Conservation (phyloP, 2,113 vertebrate species). For the Eudyptes chrysolophus region DNA sequence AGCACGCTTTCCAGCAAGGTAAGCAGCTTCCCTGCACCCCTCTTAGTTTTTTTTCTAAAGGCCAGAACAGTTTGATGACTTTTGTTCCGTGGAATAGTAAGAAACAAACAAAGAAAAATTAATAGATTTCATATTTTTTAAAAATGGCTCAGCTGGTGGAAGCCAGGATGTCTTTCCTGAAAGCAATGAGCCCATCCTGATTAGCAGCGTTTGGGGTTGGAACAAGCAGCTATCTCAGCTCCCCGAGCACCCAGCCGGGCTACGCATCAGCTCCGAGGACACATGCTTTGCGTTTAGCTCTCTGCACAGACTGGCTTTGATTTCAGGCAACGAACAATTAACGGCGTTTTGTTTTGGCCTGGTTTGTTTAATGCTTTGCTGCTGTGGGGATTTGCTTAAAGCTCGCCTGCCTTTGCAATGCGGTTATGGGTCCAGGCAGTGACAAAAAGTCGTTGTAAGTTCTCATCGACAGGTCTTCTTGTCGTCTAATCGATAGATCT, state of each 20-base stretch:
- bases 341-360: not conserved
- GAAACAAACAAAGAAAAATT: not conserved
- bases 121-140: not conserved
- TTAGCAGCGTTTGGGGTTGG: not conserved
- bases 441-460: not conserved
- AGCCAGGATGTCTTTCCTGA: not conserved
- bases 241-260: not conserved
- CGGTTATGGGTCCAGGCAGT: rapidly evolving
- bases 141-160: not conserved
- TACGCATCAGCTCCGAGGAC: not conserved
- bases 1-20: not conserved
- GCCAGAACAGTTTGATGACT: not conserved
- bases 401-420: not conserved
- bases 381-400: not conserved
- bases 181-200: not conserved
- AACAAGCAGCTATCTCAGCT: not conserved
- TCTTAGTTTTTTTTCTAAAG: rapidly evolving
- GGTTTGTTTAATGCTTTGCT: not conserved
- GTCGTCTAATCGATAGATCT: not conserved
- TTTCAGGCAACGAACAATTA: not conserved
- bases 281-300: not conserved
- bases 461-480: not conserved
- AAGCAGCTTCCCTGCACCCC: not conserved
- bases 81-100: not conserved
- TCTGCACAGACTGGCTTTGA: not conserved